A percentile compares a stretch with the other conserved stretches of the same genome.
phyloP scores from a whole-genome alignment of 2,113 vertebrate species.

The Solea solea region DNA sequence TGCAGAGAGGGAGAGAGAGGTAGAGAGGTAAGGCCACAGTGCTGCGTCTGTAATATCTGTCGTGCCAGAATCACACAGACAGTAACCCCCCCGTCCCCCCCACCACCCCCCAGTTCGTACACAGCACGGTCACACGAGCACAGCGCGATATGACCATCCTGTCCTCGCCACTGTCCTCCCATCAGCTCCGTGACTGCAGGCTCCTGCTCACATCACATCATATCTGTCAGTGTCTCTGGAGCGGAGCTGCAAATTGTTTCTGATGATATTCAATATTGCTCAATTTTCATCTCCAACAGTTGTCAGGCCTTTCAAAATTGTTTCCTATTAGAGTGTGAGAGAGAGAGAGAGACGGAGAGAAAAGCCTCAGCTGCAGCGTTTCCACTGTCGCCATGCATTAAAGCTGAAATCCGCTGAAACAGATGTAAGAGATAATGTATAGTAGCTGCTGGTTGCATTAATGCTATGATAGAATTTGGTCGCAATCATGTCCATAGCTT shows the following conservation, averaged over 20 bases:
- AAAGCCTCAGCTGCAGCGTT: background rate
- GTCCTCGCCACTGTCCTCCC: conserved; percentile 20
- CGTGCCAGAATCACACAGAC: conserved; percentile 55
- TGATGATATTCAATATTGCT: conserved; percentile 3
- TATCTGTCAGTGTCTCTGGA: conserved; percentile 13
- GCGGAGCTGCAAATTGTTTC: conserved; percentile 4
- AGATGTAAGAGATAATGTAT: background rate
- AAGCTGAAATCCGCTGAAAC: background rate
- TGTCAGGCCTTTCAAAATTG: background rate
- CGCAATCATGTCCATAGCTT: background rate
- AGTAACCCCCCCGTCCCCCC: too few relatives aligned
- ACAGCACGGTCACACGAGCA: conserved; percentile 64
- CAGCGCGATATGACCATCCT: conserved; percentile 6
- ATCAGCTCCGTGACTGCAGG: conserved; percentile 21
- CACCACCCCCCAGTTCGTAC: background rate
- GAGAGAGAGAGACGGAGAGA: too few relatives aligned
- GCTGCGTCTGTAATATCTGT: conserved; percentile 60
- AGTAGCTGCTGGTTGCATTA: background rate
- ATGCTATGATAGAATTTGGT: background rate
- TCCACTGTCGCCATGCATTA: background rate
- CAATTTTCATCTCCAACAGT: background rate
- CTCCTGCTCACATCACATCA: conserved; percentile 12
- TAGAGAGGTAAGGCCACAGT: conserved; percentile 44
- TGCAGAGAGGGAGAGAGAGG: background rate
- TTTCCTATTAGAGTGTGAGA: background rate